Conservation (phyloP, 2,888 invertebrate genomes). For the Imbricaverruca yamaguchii region DNA sequence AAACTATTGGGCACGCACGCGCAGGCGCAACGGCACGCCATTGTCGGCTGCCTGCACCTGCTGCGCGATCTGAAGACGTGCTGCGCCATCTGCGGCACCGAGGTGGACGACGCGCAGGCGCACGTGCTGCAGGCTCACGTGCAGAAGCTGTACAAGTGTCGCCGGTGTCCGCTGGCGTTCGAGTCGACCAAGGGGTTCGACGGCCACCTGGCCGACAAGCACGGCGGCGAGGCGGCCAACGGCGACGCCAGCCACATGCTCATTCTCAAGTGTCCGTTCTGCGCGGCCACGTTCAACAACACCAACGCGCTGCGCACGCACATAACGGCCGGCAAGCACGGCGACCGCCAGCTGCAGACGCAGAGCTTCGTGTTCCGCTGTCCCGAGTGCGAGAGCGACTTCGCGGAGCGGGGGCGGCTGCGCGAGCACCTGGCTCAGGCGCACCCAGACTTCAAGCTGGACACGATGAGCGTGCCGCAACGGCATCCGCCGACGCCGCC, state of each 20-base stretch:
- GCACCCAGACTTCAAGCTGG: background rate
- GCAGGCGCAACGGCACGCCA: background rate
- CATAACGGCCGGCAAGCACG: background rate
- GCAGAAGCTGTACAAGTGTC: conserved; percentile 23
- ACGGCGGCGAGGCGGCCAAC: background rate
- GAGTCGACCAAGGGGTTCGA: conserved; percentile 16
- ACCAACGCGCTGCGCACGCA: conserved; percentile 4
- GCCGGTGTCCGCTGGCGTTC: conserved; percentile 22
- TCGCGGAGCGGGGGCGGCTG: background rate
- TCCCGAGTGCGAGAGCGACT: conserved; percentile 4
- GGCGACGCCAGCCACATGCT: background rate
- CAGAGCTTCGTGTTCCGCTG: conserved; percentile 13
- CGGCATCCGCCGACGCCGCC: background rate
- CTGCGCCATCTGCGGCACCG: background rate
- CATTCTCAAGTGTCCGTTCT: conserved; percentile 22
- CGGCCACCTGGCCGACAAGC: conserved; percentile 2
- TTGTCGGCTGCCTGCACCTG: background rate
- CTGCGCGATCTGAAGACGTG: background rate
- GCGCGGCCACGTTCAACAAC: conserved; percentile 16
- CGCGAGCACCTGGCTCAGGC: background rate
- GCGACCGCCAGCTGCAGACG: background rate
- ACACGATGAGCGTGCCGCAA: too few relatives aligned
- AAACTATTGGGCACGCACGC: conserved; percentile 5
- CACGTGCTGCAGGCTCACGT: conserved; percentile 16
- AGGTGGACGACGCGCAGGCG: background rate